Evolutionary conservation across 2,113 vertebrate species (phyloP).

Genomic region (Microtus richardsoni): DNA sequence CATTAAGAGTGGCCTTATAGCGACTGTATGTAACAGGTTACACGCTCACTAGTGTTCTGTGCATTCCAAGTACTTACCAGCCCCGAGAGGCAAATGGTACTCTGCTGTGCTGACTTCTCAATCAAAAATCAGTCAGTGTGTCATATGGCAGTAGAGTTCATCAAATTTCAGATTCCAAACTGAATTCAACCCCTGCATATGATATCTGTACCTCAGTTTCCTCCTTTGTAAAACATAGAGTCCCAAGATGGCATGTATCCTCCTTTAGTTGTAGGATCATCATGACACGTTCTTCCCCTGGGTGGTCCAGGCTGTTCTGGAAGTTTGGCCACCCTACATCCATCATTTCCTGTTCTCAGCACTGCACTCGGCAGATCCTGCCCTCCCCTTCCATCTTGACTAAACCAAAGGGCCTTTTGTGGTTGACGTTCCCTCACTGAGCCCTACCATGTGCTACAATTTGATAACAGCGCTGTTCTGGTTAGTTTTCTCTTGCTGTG

Average conservation of each 20-base stretch:
- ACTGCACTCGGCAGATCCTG: not conserved
- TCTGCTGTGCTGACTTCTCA: not conserved
- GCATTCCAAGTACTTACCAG: not conserved
- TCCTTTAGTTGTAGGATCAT: not conserved
- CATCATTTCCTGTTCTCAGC: not conserved
- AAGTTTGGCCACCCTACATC: not conserved
- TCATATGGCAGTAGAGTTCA: not conserved
- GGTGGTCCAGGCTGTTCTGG: not conserved
- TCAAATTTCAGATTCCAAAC: not conserved
- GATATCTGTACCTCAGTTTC: not conserved
- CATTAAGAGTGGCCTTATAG: not conserved
- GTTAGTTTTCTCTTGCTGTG: not conserved
- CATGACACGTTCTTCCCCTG: not conserved
- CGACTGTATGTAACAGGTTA: not conserved
- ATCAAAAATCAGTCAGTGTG: not conserved
- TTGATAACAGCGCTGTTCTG: not conserved
- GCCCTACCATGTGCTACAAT: not conserved
- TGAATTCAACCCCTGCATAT: not conserved
- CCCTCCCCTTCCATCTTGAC: not conserved
- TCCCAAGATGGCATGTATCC: not conserved
- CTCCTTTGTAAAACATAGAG: not conserved
- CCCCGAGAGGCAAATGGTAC: not conserved
- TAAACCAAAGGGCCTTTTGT: not conserved
- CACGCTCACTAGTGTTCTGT: not conserved
- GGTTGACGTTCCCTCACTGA: not conserved